Base-by-base conservation (phyloP, 1,140 invertebrate genomes). In the Nylanderia fulva region DNA sequence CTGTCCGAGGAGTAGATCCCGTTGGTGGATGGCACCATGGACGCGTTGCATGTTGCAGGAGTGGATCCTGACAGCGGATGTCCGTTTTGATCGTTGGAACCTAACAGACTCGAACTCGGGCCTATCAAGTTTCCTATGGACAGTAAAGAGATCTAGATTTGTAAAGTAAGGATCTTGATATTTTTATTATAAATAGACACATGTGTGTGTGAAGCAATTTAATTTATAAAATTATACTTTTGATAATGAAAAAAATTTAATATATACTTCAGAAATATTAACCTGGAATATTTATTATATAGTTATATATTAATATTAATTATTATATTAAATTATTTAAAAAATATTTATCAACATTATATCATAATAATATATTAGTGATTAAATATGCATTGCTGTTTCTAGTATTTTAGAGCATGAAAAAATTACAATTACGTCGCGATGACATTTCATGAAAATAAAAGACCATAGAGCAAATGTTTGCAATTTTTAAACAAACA, bases 1-100 rank as follows among this genome's bases (percentile, higher is more conserved):
- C 66, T 74, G 45, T 93, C 92, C 2, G 92, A 90, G 0, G 92
- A 88, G 74, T 92, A 93, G 42, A 92, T 90, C 48, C 91, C 87
- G 63, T 91, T 93, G 60, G 87, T 91, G 4, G 88, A 76, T 9
- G 90, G 85, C 5, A 86, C 86, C 68, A 92, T 90, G 0, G 89
- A 87, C 21, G 85, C 29, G 15, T 72, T 74, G 29, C 87, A 91
- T 3, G 90, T 89, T 33, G 18, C 86, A 21, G 86, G 71, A 0
- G 83, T 60, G 33, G 85, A 60, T 27, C 76, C 85, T 15, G 86
- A 15, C 5, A 85, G 54, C 7, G 77, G 24, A 58, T 85, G 85
- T 24, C 48, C 45, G 7, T 79, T 87, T 18, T 89, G 91, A 74
- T 92, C 90, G 5, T 61, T 80, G 5, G 84, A 68, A 63, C 72